These are phyloP conservation scores for Andrena minutula DNA, from an alignment of 2,888 invertebrate species.

Conservation along the genomic window DNA sequence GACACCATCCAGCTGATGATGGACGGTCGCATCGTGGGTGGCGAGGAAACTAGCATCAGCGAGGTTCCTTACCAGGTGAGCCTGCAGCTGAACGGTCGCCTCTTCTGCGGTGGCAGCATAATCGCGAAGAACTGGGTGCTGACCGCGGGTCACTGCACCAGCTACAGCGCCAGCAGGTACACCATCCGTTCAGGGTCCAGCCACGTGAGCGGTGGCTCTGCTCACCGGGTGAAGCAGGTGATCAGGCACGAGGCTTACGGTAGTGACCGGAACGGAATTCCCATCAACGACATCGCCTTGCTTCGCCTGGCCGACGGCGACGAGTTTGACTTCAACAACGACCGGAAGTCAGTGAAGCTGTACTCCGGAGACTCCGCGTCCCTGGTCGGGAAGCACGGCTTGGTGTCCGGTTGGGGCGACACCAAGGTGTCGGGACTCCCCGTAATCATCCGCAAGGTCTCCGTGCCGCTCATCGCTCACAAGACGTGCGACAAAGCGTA, in stretches of 20 bases:
- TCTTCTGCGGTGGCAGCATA: conserved; percentile 87
- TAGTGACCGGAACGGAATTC: conserved; percentile 27
- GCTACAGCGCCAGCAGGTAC: background rate
- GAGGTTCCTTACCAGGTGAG: conserved; percentile 71
- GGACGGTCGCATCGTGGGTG: conserved; percentile 66
- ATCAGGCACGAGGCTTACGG: conserved; percentile 58
- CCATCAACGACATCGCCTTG: conserved; percentile 86
- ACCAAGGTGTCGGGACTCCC: conserved; percentile 24
- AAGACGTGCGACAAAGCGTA: conserved; percentile 86
- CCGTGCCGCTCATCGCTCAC: conserved; percentile 87
- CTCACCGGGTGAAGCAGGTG: conserved; percentile 45
- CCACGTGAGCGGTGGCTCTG: conserved; percentile 75
- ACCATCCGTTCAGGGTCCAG: conserved; percentile 79
- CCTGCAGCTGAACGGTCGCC: conserved; percentile 79
- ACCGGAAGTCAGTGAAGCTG: conserved; percentile 85
- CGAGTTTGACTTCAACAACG: conserved; percentile 81
- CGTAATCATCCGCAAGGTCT: conserved; percentile 85
- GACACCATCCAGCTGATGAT: background rate
- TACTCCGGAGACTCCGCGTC: conserved; percentile 76
- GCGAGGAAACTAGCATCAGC: conserved; percentile 59
- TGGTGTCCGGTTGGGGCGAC: conserved; percentile 76
- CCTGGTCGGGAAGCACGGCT: conserved; percentile 36
- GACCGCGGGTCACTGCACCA: conserved; percentile 87
- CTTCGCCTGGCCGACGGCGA: conserved; percentile 86
- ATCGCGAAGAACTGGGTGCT: conserved; percentile 85